Evolutionary conservation across 2,113 vertebrate species (phyloP), one percentile per base, ranked within the genome.

Genomic region (Hemichromis elongatus): DNA sequence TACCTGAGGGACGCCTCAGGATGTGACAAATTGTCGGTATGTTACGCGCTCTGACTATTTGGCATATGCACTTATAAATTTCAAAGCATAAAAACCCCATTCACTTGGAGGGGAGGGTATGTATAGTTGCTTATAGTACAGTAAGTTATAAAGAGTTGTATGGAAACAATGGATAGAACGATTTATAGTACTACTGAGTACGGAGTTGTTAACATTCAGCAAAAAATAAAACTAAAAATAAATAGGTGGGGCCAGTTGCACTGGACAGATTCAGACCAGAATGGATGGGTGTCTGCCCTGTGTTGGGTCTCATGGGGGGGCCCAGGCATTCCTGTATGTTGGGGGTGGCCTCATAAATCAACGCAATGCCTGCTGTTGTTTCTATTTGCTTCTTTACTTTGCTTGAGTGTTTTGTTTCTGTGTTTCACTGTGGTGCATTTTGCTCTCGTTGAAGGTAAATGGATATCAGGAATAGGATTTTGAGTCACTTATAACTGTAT

Each of bases 331-430:
- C 30, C 30, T 33, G 30, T 33, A 59, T 59, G 57, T 59, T 33
- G 28, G 18, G 56, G 26, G 1, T 56, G 1, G 24, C 55, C 55
- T 56, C 26, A 1, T 28, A 28, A 57, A 28, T 57, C 1, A 57
- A 57, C 9, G 26, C 26, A 28, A 57, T 57, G 55, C 26, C 26
- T 57, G 28, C 33, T 33, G 57, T 61, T 61, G 57, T 33, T 61
- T 61, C 57, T 33, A 28, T 59, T 33, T 33, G 28, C 33, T 61
- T 61, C 57, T 61, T 33, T 61, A 28, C 28, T 30, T 61, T 61
- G 9, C 1, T 30, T 61, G 30, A 33, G 30, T 33, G 57, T 61
- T 61, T 5, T 19, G 28, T 61, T 61, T 9, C 57, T 61, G 57
- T 5, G 30, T 5, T 33, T 33, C 30, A 33, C 30, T 33, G 30